These are phyloP conservation scores for Panonychus citri DNA, from an alignment of 1,140 invertebrate genomes.

Conservation along the genomic window DNA sequence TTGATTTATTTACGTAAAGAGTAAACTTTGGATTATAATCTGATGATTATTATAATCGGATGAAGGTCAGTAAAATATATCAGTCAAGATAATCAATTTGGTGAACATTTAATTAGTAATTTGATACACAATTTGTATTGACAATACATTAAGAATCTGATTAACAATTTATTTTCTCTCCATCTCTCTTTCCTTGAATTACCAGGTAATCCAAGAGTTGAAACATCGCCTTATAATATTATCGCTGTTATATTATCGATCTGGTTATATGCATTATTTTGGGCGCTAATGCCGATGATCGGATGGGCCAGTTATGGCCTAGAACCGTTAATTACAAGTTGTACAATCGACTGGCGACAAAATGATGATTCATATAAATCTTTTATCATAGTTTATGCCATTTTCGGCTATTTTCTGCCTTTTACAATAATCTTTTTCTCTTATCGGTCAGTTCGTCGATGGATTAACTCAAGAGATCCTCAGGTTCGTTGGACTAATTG, in stretches of 20 bases:
- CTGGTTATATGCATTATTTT: constrained; percentile 13
- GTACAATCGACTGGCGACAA: constrained; percentile 15
- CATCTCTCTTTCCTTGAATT: too few species aligned
- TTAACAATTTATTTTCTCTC: too few species aligned
- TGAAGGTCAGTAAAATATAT: too few species aligned
- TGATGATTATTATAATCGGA: too few species aligned
- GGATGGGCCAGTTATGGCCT: constrained; percentile 14
- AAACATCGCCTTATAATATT: neutral
- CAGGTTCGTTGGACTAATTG: neutral
- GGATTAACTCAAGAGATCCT: neutral
- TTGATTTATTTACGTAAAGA: too few species aligned
- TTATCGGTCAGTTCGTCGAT: constrained; percentile 5
- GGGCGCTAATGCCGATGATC: constrained; percentile 13
- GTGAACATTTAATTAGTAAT: too few species aligned
- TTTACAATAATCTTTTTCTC: constrained; percentile 10
- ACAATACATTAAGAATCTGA: too few species aligned
- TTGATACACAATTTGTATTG: too few species aligned
- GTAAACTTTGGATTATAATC: too few species aligned
- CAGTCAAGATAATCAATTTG: too few species aligned
- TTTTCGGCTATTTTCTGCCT: constrained; percentile 2
- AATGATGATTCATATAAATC: constrained; percentile 13
- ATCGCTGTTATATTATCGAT: neutral
- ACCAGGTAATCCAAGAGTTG: too few species aligned
- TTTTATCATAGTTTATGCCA: constrained; percentile 12
- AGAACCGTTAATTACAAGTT: constrained; percentile 12